Conservation (phyloP, 2,888 invertebrate genomes). For the Choristoneura rosaceana region DNA sequence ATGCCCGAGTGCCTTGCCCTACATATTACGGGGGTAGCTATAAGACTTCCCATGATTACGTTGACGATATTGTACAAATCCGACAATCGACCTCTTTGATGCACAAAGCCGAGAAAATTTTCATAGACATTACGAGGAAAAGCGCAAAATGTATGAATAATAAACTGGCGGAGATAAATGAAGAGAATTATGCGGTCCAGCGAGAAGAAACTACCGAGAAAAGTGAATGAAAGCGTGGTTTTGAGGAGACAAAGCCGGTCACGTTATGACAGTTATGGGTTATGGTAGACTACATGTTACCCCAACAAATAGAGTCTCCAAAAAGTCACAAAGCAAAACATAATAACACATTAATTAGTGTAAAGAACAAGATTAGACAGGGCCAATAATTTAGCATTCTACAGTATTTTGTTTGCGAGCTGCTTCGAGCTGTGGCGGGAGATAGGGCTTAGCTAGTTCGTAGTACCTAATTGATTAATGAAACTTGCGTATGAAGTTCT, state of each 20-base stretch:
- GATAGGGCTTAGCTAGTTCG: too few relatives aligned
- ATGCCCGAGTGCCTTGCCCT: constrained; percentile 1
- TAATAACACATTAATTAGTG: not conserved
- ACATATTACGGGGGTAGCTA: constrained; percentile 12
- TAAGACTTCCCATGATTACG: constrained; percentile 20
- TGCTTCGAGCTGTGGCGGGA: too few relatives aligned
- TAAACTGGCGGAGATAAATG: constrained; percentile 75
- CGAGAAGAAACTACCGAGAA: constrained; percentile 61
- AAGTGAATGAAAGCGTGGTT: constrained; percentile 59
- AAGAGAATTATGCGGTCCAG: constrained; percentile 62
- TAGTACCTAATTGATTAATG: not conserved
- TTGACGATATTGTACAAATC: constrained; percentile 3
- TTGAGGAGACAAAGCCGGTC: constrained; percentile 46
- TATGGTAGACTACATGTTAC: not conserved
- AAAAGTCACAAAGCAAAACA: not conserved
- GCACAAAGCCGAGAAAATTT: constrained; percentile 43
- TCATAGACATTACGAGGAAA: constrained; percentile 48
- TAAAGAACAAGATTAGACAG: not conserved
- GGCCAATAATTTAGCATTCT: too few relatives aligned
- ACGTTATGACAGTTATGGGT: constrained; percentile 3
- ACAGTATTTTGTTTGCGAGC: too few relatives aligned
- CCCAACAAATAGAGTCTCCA: not conserved
- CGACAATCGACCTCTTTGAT: constrained; percentile 9
- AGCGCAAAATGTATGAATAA: constrained; percentile 61
- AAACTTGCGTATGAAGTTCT: not conserved